Evolutionary conservation across 2,888 invertebrate species (phyloP).

Genomic region (Apamea monoglypha): DNA sequence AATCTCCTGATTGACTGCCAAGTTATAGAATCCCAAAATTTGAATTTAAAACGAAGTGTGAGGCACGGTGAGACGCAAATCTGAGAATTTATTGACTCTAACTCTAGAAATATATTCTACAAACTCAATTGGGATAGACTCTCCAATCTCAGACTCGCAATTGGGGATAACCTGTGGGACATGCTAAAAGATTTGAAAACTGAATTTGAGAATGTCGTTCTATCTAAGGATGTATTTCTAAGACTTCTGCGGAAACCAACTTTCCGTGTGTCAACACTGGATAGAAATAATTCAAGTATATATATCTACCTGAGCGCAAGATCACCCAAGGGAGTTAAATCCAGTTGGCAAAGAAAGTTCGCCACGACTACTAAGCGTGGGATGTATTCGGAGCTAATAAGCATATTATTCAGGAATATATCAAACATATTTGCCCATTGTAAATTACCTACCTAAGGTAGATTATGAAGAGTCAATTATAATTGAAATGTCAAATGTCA

Average conservation of each 20-base stretch:
- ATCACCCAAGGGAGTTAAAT: slow-evolving; percentile 22
- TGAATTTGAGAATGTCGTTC: slow-evolving; percentile 45
- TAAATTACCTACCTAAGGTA: slow-evolving; percentile 9
- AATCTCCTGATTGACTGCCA: slow-evolving; percentile 14
- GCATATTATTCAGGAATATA: slow-evolving; percentile 11
- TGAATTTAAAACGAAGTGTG: slow-evolving; percentile 40
- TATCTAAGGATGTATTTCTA: slow-evolving; percentile 8
- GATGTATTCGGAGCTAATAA: slow-evolving; percentile 16
- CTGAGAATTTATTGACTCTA: slow-evolving; percentile 55
- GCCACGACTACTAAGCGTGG: slow-evolving; percentile 10
- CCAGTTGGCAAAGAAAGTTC: slow-evolving; percentile 34
- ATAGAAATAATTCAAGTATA: slow-evolving; percentile 34
- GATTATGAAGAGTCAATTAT: slow-evolving; percentile 6
- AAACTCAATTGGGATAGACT: slow-evolving; percentile 57
- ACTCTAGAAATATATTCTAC: slow-evolving; percentile 55
- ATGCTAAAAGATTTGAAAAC: slow-evolving; percentile 55
- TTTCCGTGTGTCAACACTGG: slow-evolving; percentile 18
- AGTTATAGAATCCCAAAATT: slow-evolving; percentile 8
- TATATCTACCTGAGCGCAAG: slow-evolving; percentile 6
- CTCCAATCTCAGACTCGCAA: slow-evolving; percentile 45
- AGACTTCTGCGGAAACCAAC: slow-evolving; percentile 5
- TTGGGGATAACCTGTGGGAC: slow-evolving; percentile 44
- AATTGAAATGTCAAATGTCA: slow-evolving; percentile 18
- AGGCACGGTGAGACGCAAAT: slow-evolving; percentile 40
- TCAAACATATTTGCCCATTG: slow-evolving; percentile 16